A percentile compares a stretch with the other conserved stretches of the same genome.
These are phyloP conservation scores for Torymus aiolomorphi DNA, from an alignment of 2,888 invertebrate genomes.

Conservation along the genomic window DNA sequence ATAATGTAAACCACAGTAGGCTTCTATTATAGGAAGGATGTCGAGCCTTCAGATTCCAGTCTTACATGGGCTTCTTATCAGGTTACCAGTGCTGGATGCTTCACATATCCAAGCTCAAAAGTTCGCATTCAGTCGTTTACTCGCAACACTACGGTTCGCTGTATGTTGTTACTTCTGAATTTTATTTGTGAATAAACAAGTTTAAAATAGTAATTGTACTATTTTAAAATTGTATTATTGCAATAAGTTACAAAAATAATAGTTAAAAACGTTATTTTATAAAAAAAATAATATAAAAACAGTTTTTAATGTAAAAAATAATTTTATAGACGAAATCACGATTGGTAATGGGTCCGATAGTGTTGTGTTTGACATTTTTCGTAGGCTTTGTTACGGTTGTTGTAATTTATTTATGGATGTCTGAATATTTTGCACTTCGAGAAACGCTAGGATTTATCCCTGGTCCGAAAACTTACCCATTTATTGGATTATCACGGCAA, in stretches of 20 bases:
- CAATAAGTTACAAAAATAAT: too few relatives aligned
- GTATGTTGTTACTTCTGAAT: too few relatives aligned
- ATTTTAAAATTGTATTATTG: too few relatives aligned
- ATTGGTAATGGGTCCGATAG: slow-evolving; percentile 41
- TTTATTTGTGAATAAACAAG: background rate
- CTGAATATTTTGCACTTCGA: slow-evolving; percentile 50
- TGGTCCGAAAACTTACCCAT: slow-evolving; percentile 61
- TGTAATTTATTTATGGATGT: slow-evolving; percentile 40
- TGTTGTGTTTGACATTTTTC: slow-evolving; percentile 35
- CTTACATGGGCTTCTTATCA: slow-evolving; percentile 48
- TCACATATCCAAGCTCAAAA: background rate
- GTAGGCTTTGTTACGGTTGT: slow-evolving; percentile 10
- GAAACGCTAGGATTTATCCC: slow-evolving; percentile 60
- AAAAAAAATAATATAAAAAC: too few relatives aligned
- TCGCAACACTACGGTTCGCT: too few relatives aligned
- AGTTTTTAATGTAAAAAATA: background rate
- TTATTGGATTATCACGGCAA: slow-evolving; percentile 58
- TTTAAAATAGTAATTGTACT: background rate
- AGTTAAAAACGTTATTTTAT: too few relatives aligned
- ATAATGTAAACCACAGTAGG: background rate
- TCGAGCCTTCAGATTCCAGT: slow-evolving; percentile 17
- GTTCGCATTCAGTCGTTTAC: background rate
- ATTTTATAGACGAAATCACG: background rate
- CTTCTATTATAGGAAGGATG: slow-evolving; percentile 13
- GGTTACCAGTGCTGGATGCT: slow-evolving; percentile 31